Evolutionary conservation across 2,888 invertebrate genomes (phyloP).

Genomic region (Xestoiulus laeticollis): DNA sequence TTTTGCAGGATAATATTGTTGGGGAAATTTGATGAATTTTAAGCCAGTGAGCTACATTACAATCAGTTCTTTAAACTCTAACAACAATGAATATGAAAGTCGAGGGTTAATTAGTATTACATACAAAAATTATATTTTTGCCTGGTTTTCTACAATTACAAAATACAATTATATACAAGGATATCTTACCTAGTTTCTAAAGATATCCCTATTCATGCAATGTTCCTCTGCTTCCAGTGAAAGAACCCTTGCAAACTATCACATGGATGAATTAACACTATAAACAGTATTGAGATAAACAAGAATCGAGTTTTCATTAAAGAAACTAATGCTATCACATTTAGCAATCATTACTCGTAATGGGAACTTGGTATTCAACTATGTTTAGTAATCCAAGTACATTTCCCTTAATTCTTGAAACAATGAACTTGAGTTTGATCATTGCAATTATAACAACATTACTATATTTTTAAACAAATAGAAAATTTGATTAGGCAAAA

Average conservation of each 20-base stretch:
- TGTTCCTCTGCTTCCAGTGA: not conserved
- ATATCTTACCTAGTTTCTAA: not conserved
- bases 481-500: no score
- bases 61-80: not conserved
- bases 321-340: not conserved
- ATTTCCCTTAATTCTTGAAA: not conserved
- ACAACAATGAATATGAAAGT: not conserved
- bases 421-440: no score
- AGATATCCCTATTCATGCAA: not conserved
- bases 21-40: not conserved
- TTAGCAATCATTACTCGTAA: not conserved
- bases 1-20: not conserved
- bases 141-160: not conserved
- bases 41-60: not conserved
- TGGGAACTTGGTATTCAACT: not conserved
- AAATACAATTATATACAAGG: not conserved
- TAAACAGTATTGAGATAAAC: not conserved
- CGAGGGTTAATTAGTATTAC: not conserved
- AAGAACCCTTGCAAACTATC: not conserved
- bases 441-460: no score
- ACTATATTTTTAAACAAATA: no score
- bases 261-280: not conserved
- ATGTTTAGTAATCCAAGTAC: not conserved
- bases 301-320: not conserved
- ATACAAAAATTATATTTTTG: constrained; percentile 2